Base-by-base conservation (phyloP, 1,140 invertebrate species). In the Stratiolaelaps scimitus region DNA sequence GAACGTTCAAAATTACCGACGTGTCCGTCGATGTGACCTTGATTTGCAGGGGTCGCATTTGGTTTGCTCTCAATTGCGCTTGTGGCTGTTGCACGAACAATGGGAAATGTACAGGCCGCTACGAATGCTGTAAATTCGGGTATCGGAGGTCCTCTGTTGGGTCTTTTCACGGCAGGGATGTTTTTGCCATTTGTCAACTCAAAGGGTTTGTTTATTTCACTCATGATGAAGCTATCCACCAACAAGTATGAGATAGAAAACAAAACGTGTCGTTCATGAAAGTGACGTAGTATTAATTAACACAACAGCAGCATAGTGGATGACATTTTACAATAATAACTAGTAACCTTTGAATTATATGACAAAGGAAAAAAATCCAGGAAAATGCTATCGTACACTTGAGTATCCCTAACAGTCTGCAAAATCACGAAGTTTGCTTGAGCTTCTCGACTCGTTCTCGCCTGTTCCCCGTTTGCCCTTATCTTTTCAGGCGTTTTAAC, bases 141-240 rank as follows among this genome's bases (percentile, higher is more conserved):
- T 17, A 79, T 89, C 30, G 86, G 87, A 7, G 88, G 87, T 13
- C 88, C 87, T 1, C 73, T 89, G 26, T 74, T 89, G 20, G 86
- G 83, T 0, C 73, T 89, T 17, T 89, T 89, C 71, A 83, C 85
- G 0, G 74, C 88, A 1, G 87, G 87, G 66, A 86, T 89, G 83
- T 79, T 84, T 67, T 80, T 80, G 64, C 79, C 81, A 20, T 76
- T 72, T 56, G 81, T 82, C 0, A 85, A 83, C 53, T 71, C 76
- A 85, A 75, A 75, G 68, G 66, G 77, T 77, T 73, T 69, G 69
- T 71, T 7, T 65, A 28, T 66, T 48, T 48, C n/a, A n/a, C n/a
- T n/a, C n/a, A n/a, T n/a, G n/a, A n/a, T n/a, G n/a, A n/a, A n/a
- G n/a, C n/a, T n/a, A n/a, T n/a, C n/a, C n/a, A n/a, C n/a, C n/a